Conservation (phyloP, 2,797 vertebrate genomes). For the Chelon auratus region DNA sequence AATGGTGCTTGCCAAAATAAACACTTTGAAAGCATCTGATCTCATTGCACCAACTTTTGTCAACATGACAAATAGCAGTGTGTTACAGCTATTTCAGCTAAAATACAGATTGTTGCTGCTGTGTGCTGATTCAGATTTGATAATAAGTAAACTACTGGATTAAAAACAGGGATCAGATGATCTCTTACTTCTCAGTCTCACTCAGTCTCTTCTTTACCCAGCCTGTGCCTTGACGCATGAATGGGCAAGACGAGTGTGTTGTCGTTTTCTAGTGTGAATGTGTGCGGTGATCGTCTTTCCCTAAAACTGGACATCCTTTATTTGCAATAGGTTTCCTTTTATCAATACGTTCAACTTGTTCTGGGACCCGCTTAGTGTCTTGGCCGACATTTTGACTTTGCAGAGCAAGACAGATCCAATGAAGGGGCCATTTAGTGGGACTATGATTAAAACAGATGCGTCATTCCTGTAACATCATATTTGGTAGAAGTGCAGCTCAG, state of each 20-base stretch:
- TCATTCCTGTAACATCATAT: background rate
- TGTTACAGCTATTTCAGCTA: conserved; percentile 72
- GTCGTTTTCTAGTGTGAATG: conserved; percentile 16
- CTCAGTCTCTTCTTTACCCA: conserved; percentile 60
- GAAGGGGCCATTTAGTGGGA: background rate
- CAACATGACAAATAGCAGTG: conserved; percentile 66
- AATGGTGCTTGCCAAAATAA: conserved; percentile 89
- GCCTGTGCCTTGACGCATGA: conserved; percentile 1
- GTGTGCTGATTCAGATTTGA: conserved; percentile 80
- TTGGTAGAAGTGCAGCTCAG: background rate
- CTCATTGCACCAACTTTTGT: conserved; percentile 76
- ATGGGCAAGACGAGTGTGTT: background rate
- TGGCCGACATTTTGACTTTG: too few relatives aligned
- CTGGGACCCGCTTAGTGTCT: too few relatives aligned
- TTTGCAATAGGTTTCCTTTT: conserved; percentile 5
- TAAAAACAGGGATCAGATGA: conserved; percentile 75
- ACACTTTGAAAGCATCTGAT: conserved; percentile 80
- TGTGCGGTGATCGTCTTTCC: background rate
- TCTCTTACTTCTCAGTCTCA: conserved; percentile 71
- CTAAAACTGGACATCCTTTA: background rate
- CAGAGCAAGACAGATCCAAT: too few relatives aligned
- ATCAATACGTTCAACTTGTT: too few relatives aligned
- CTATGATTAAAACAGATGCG: background rate
- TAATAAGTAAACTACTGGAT: conserved; percentile 79
- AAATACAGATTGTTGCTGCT: conserved; percentile 73